These are phyloP conservation scores for Dugesia japonica DNA, from an alignment of 2,888 invertebrate species.

Conservation along the genomic window DNA sequence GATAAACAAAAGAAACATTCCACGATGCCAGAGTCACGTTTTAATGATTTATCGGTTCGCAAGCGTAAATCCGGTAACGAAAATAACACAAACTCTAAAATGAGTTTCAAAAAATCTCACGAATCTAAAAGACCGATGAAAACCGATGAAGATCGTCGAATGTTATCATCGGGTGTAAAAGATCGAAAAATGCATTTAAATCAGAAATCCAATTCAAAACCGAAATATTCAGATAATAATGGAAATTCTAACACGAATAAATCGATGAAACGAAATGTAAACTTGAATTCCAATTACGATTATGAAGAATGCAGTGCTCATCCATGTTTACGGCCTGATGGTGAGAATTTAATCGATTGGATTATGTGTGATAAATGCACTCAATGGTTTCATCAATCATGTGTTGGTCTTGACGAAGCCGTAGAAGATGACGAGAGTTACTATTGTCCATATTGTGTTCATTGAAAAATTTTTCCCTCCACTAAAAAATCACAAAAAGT, in stretches of 20 bases:
- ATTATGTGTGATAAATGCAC: slow-evolving; percentile 16
- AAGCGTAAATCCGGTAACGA: background rate
- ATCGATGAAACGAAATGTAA: slow-evolving; percentile 12
- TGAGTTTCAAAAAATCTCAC: background rate
- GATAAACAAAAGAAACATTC: background rate
- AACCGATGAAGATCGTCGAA: background rate
- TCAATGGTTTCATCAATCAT: slow-evolving; percentile 20
- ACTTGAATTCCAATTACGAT: slow-evolving; percentile 13
- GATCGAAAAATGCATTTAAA: slow-evolving; percentile 4
- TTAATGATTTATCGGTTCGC: background rate
- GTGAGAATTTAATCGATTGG: background rate
- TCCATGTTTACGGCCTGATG: background rate
- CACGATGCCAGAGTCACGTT: background rate
- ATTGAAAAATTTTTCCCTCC: background rate
- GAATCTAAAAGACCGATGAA: background rate
- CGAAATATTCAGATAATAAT: background rate
- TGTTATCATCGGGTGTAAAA: background rate
- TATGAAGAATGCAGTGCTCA: slow-evolving; percentile 15
- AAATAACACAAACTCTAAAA: background rate
- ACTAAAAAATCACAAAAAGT: too few relatives aligned
- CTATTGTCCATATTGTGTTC: slow-evolving; percentile 6
- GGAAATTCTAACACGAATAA: background rate
- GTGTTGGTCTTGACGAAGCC: background rate
- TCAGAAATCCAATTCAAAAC: slow-evolving; percentile 8
- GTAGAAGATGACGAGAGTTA: background rate